Percentiles rank a stretch among this genome's conserved stretches.
Evolutionary conservation across 2,113 vertebrate species (phyloP).

Genomic region (Phrynosoma blainvillii): DNA sequence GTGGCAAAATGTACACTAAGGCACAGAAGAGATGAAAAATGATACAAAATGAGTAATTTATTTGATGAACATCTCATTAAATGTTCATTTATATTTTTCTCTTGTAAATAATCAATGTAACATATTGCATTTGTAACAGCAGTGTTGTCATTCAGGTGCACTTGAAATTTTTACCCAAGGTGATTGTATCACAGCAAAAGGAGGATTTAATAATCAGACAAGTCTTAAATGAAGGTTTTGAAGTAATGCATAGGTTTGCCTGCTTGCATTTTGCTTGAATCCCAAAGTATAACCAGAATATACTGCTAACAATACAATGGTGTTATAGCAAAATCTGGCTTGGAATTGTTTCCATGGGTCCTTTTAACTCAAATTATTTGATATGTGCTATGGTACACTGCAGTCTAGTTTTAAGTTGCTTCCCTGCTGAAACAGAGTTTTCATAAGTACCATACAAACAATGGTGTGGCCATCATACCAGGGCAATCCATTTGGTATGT

Average conservation of each 20-base stretch:
- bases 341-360: not conserved
- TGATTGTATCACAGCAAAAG: not conserved
- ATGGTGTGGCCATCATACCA: too few relatives aligned
- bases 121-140: conserved; percentile 20
- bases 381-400: not conserved
- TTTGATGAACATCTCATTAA: conserved; percentile 15
- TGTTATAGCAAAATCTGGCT: not conserved
- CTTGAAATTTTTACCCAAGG: not conserved
- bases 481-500: not conserved
- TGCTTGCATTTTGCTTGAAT: not conserved
- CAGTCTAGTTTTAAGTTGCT: not conserved
- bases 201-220: not conserved
- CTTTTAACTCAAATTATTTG: not conserved
- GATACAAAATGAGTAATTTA: not conserved
- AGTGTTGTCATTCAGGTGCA: conserved; percentile 1
- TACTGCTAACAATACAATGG: not conserved
- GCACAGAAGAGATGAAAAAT: conserved; percentile 2
- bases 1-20: not conserved
- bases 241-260: not conserved
- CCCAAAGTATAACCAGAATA: not conserved
- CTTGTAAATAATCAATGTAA: conserved; percentile 2
- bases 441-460: not conserved
- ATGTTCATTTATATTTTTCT: conserved; percentile 25
- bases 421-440: not conserved
- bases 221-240: not conserved